These are phyloP conservation scores for Sebastes minor DNA, from an alignment of 2,797 vertebrate species.

Conservation along the genomic window DNA sequence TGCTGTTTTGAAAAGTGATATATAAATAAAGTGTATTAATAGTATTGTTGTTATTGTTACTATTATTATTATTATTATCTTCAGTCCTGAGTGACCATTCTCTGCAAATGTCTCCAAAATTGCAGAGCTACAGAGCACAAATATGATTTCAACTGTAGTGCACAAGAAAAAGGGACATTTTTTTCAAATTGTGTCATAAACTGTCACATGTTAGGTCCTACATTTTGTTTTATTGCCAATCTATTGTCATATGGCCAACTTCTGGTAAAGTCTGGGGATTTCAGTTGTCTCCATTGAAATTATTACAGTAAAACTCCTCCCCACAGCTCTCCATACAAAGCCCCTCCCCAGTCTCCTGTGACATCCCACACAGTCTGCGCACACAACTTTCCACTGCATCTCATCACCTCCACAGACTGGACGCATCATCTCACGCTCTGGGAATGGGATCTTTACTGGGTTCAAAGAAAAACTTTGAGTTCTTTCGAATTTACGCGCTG, in stretches of 20 bases:
- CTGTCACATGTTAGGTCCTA: background rate
- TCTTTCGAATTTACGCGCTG: slow-evolving; percentile 83
- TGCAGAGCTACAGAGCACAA: background rate
- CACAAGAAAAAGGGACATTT: background rate
- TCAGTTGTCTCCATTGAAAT: background rate
- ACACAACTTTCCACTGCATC: slow-evolving; percentile 42
- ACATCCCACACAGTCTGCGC: slow-evolving; percentile 40
- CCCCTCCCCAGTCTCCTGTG: slow-evolving; percentile 62
- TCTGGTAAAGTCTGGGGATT: background rate
- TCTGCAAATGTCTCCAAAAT: background rate
- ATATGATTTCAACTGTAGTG: background rate
- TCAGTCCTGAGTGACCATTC: background rate
- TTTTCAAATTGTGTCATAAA: background rate
- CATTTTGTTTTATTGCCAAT: background rate
- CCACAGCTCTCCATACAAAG: slow-evolving; percentile 38
- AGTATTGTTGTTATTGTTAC: no score
- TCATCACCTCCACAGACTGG: slow-evolving; percentile 59
- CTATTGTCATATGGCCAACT: background rate
- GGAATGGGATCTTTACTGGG: slow-evolving; percentile 84
- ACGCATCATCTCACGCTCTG: slow-evolving; percentile 76
- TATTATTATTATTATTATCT: no score
- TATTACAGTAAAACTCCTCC: background rate
- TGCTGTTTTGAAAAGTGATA: no score
- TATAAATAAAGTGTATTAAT: no score
- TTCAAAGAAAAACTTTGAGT: slow-evolving; percentile 83